Evolutionary conservation across 2,888 invertebrate genomes (phyloP), one percentile per base, ranked within the genome.

Genomic region (Chymomyza caudatula): DNA sequence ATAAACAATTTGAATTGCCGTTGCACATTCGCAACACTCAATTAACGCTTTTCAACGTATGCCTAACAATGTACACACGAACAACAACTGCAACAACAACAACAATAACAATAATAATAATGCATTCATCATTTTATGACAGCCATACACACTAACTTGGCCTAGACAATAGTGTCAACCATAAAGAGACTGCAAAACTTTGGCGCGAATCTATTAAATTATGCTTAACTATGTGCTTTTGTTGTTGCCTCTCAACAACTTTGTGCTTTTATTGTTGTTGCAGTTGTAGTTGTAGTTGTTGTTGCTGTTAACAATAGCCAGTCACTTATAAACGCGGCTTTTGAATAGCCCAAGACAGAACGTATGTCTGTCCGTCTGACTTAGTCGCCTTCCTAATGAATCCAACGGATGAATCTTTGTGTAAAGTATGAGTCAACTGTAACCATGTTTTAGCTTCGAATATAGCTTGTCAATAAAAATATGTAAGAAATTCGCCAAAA

Each of bases 21-120:
- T 74, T 79, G 85, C 79, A 76, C 85, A 83, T 85, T 83, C 79
- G 82, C 82, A 85, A 85, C 82, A 83, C 85, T 84, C 82, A 84
- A 83, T 83, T 83, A 83, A 82, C 82, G 82, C 82, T 82, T 85
- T 82, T 82, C 85, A 83, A 81, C 85, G 29, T 37, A 37, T 37
- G 29, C 29, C 29, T n/a, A n/a, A n/a, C n/a, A n/a, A 17, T 57
- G 44, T 37, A 37, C 11, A 4, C 11, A 37, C 44, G 15, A 44
- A 17, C 52, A 60, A 8, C 47, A 59, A 11, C 23, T 11, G 43
- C 53, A 37, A 49, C 44, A 57, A 54, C 65, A 53, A 51, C 62
- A 58, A 49, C 63, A 62, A 68, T 74, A 76, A 73, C 73, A 77
- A 71, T 78, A 77, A 74, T 79, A 82, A 78, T 78, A 84, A 79